Conservation (phyloP, 2,888 invertebrate species). For the Oxystoma pomonae region DNA sequence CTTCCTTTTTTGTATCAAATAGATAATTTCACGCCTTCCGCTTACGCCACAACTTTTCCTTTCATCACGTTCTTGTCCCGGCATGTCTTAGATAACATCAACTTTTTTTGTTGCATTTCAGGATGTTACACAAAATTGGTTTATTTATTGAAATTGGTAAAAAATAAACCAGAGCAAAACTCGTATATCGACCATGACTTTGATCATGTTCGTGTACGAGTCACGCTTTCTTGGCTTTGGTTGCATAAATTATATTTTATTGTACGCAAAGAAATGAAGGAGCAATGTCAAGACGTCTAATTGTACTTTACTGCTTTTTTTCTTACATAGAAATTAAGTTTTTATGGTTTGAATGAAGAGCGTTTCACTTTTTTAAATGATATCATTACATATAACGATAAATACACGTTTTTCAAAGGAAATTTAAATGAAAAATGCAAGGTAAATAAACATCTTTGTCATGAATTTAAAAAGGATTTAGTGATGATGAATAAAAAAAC, state of each 20-base stretch:
- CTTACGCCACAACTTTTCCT: background rate
- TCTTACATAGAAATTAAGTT: background rate
- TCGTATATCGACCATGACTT: constrained; percentile 21
- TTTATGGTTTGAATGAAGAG: background rate
- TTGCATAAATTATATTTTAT: background rate
- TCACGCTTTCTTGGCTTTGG: constrained; percentile 12
- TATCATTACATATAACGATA: too few species aligned
- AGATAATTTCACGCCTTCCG: background rate
- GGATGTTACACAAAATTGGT: background rate
- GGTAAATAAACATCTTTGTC: too few species aligned
- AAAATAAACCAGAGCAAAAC: constrained; percentile 22
- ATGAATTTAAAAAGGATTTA: too few species aligned
- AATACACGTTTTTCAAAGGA: too few species aligned
- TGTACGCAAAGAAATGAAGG: background rate
- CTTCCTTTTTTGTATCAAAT: background rate
- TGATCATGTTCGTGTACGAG: constrained; percentile 22
- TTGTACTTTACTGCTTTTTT: background rate
- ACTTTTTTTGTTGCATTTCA: background rate
- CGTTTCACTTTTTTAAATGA: background rate
- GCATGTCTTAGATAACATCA: background rate
- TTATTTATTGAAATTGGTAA: background rate
- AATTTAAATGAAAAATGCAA: too few species aligned
- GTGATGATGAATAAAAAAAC: too few species aligned
- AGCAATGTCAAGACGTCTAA: background rate
- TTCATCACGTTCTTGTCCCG: background rate